phyloP scores from a whole-genome alignment of 2,888 invertebrate genomes.

The Lycophotia porphyrea region DNA sequence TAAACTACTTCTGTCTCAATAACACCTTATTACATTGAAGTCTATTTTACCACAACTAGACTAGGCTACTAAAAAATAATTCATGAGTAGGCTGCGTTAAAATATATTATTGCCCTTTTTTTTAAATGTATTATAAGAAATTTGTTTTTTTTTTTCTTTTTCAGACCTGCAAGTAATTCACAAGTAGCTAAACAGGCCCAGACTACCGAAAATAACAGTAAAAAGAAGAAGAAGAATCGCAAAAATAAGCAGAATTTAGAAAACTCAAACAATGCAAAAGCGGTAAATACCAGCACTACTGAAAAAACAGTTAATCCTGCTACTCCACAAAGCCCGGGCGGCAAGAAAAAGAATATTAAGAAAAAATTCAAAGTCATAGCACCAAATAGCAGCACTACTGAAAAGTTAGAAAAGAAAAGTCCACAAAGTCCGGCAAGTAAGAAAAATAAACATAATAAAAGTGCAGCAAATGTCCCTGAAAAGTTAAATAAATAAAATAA shows the following conservation, averaged over 20 bases:
- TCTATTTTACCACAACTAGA: too few species aligned
- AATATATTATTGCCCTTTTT: not conserved
- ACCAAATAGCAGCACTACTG: constrained; percentile 34
- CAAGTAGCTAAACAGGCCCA: constrained; percentile 17
- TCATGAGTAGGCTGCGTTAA: too few species aligned
- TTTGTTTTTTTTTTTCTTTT: constrained; percentile 19
- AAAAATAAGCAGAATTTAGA: constrained; percentile 69
- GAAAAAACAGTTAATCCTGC: constrained; percentile 37
- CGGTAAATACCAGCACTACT: constrained; percentile 34
- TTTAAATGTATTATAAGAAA: not conserved
- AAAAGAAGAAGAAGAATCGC: constrained; percentile 70
- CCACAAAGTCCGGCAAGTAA: constrained; percentile 53
- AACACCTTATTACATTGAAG: too few species aligned
- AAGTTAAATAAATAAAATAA: too few species aligned
- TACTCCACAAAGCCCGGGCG: constrained; percentile 46
- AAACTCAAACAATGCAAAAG: constrained; percentile 32
- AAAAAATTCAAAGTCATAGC: constrained; percentile 4
- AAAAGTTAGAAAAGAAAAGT: constrained; percentile 33
- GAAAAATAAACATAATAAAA: constrained; percentile 61
- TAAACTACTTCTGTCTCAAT: too few species aligned
- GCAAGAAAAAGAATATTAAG: constrained; percentile 62
- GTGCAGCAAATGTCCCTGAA: constrained; percentile 27
- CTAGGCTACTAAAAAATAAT: not conserved
- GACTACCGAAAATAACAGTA: constrained; percentile 26
- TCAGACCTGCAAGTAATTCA: constrained; percentile 36